These are phyloP conservation scores for Hydropotes inermis DNA, from an alignment of 2,113 vertebrate species.

Conservation along the genomic window DNA sequence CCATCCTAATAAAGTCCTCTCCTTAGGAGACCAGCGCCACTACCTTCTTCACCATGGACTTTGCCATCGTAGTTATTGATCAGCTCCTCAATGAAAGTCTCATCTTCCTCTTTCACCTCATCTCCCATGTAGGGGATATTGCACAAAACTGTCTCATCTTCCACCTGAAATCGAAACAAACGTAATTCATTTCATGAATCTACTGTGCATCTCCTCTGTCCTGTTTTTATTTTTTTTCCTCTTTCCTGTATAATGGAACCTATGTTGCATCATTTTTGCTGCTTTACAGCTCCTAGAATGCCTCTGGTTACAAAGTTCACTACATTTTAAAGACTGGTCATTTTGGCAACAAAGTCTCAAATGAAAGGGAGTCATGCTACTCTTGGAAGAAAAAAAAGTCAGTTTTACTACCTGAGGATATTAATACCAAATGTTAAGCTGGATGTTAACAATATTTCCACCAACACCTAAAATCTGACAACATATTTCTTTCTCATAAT, in stretches of 20 bases:
- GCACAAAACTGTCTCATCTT: slow-evolving; percentile 97
- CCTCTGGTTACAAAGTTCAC: not conserved
- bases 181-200: not conserved
- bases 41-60: slow-evolving; percentile 98
- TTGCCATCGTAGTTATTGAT: slow-evolving; percentile 98
- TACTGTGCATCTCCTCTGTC: not conserved
- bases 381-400: not conserved
- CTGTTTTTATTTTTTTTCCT: not conserved
- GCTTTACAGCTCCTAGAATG: not conserved
- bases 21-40: not conserved
- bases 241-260: not conserved
- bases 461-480: not conserved
- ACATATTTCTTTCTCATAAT: not conserved
- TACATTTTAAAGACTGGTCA: not conserved
- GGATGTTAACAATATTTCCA: not conserved
- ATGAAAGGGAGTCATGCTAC: not conserved
- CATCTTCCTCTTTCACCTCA: slow-evolving; percentile 96
- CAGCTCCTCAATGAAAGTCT: slow-evolving; percentile 97
- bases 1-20: not conserved
- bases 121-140: slow-evolving; percentile 99
- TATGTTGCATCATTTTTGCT: not conserved
- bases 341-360: not conserved
- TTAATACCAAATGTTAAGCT: not conserved
- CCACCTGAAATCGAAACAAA: slow-evolving; percentile 86
- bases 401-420: not conserved